A percentile compares a stretch with the other conserved stretches of the same genome.
Evolutionary conservation across 2,888 invertebrate genomes (phyloP).

Genomic region (Pyrrhia umbra): DNA sequence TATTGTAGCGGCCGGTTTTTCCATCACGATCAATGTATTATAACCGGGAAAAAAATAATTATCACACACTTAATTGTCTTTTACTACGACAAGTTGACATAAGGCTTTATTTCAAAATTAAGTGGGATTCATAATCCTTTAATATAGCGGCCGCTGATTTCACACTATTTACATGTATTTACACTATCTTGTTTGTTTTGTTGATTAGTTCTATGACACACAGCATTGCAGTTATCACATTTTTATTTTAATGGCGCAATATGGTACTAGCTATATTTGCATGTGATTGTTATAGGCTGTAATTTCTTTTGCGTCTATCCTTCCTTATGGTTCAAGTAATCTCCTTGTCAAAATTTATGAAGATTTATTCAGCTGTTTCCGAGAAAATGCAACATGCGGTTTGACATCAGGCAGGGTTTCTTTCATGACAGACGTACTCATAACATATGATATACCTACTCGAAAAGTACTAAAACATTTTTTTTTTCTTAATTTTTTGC

Average conservation of each 20-base stretch:
- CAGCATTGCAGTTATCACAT: constrained; percentile 25
- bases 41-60: background rate
- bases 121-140: constrained; percentile 22
- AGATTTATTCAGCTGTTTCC: too few relatives aligned
- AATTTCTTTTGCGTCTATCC: too few relatives aligned
- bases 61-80: background rate
- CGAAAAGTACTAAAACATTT: too few relatives aligned
- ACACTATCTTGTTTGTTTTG: constrained; percentile 50
- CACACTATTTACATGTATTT: constrained; percentile 24
- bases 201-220: constrained; percentile 46
- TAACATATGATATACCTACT: too few relatives aligned
- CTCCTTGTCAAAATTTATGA: too few relatives aligned
- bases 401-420: too few relatives aligned
- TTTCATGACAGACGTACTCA: too few relatives aligned
- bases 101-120: constrained; percentile 29
- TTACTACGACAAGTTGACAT: constrained; percentile 6
- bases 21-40: too few relatives aligned
- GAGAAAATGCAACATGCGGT: too few relatives aligned
- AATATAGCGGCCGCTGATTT: constrained; percentile 13
- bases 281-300: background rate
- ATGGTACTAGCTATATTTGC: background rate
- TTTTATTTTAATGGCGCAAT: constrained; percentile 20
- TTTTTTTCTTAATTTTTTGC: too few relatives aligned
- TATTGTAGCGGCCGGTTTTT: too few relatives aligned
- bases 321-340: too few relatives aligned